Conservation (phyloP, 2,888 invertebrate genomes). For the Polymixis lichenea region DNA sequence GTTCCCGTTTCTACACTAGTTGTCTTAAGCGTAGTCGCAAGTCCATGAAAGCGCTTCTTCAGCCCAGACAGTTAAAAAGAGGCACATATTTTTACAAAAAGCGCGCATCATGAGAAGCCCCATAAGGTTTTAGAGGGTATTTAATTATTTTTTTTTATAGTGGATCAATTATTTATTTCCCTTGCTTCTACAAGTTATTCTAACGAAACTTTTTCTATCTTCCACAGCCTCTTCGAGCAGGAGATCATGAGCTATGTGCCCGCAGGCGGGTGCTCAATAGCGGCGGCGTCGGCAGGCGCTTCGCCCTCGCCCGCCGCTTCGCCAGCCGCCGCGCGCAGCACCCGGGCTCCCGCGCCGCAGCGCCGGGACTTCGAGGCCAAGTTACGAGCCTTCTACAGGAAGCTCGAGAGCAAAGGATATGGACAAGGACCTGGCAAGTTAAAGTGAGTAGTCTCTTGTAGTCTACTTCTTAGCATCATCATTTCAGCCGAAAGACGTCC, state of each 20-base stretch:
- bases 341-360: conserved; percentile 97
- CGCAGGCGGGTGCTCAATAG: conserved; percentile 80
- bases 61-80: not conserved
- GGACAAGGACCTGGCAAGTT: conserved; percentile 99
- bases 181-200: not conserved
- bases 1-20: not conserved
- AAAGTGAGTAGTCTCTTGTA: conserved; percentile 92
- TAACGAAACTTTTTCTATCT: conserved; percentile 33
- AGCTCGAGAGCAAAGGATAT: conserved; percentile 98
- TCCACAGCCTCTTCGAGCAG: conserved; percentile 97
- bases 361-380: conserved; percentile 98
- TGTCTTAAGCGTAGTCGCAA: not conserved
- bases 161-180: not conserved
- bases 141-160: no score
- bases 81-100: not conserved
- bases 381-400: conserved; percentile 97
- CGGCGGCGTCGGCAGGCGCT: conserved; percentile 89
- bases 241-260: conserved; percentile 99
- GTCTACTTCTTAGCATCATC: not conserved
- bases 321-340: conserved; percentile 94
- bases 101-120: not conserved
- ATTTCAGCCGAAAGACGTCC: no score
- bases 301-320: conserved; percentile 95
- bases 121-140: not conserved
- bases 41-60: not conserved